Evolutionary conservation across 2,888 invertebrate genomes (phyloP).

Genomic region (Synanthedon myopaeformis): DNA sequence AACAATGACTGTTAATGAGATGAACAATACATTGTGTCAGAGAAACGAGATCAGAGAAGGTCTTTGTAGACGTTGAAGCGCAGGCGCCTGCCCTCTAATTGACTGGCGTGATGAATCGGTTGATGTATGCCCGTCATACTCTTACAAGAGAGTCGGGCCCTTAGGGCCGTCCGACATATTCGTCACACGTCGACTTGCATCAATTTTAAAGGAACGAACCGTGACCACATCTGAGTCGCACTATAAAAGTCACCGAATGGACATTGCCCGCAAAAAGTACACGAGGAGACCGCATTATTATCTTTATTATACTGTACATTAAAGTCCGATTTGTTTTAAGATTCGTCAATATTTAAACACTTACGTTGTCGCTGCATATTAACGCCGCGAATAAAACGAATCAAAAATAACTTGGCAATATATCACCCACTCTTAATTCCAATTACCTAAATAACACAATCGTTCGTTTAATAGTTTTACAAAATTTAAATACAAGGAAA

Average conservation of each 20-base stretch:
- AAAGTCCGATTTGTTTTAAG: no score
- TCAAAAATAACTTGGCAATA: no score
- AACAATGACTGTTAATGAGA: constrained; percentile 25
- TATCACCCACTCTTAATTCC: no score
- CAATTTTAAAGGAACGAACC: constrained; percentile 25
- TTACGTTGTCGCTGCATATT: no score
- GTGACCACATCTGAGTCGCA: constrained; percentile 25
- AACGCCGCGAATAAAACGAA: no score
- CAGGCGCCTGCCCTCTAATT: constrained; percentile 31
- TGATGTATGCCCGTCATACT: constrained; percentile 38
- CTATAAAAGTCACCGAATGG: not conserved
- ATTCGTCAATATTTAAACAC: no score
- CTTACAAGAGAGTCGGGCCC: constrained; percentile 25
- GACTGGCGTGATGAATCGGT: constrained; percentile 49
- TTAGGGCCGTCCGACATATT: constrained; percentile 24
- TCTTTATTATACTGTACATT: no score
- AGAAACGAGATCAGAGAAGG: constrained; percentile 16
- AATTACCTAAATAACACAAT: no score
- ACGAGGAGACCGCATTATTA: no score
- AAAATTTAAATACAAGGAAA: no score
- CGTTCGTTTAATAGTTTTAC: no score
- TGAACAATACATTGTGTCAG: constrained; percentile 9
- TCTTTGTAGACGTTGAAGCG: constrained; percentile 15
- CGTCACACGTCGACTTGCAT: constrained; percentile 40
- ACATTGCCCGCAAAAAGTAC: no score